Percentiles rank a stretch among this genome's conserved stretches.
Evolutionary conservation across 2,888 invertebrate species (phyloP).

Genomic region (Drosophila vallismaia): DNA sequence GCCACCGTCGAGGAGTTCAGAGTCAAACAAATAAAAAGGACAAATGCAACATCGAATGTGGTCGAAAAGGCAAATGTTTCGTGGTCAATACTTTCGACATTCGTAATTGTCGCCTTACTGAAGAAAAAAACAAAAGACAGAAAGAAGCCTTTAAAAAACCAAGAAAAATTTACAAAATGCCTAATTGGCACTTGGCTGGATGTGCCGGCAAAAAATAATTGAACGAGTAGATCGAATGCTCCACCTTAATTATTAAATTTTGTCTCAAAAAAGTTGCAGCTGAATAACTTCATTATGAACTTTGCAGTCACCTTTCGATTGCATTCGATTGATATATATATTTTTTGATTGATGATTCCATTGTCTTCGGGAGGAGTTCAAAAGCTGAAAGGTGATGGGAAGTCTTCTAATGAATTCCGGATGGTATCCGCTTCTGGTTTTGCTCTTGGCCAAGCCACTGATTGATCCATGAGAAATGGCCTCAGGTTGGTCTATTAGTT

Average conservation of each 20-base stretch:
- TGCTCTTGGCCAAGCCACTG: slow-evolving; percentile 19
- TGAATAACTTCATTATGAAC: slow-evolving; percentile 24
- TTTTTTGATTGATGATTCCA: slow-evolving; percentile 37
- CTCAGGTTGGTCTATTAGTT: slow-evolving; percentile 35
- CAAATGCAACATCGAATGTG: slow-evolving; percentile 55
- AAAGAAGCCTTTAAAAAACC: slow-evolving; percentile 11
- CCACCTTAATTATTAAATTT: slow-evolving; percentile 31
- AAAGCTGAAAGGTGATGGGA: slow-evolving; percentile 22
- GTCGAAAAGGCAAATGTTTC: slow-evolving; percentile 55
- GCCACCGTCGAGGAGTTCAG: slow-evolving; percentile 31
- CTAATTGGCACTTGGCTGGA: slow-evolving; percentile 76
- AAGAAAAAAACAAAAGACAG: slow-evolving; percentile 6
- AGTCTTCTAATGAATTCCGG: slow-evolving; percentile 32
- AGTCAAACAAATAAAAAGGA: slow-evolving; percentile 47
- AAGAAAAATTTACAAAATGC: slow-evolving; percentile 74
- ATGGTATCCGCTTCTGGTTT: slow-evolving; percentile 30
- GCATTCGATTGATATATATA: slow-evolving; percentile 13
- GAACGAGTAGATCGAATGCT: slow-evolving; percentile 8
- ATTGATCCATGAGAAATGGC: slow-evolving; percentile 47
- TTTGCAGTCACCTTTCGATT: slow-evolving; percentile 26
- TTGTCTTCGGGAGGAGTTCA: slow-evolving; percentile 3
- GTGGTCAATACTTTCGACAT: slow-evolving; percentile 46
- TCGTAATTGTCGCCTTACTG: slow-evolving; percentile 64
- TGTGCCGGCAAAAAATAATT: slow-evolving; percentile 27
- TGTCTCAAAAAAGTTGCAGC: slow-evolving; percentile 23